Evolutionary conservation across 1,140 invertebrate species (phyloP).

Genomic region (Mercenaria mercenaria): DNA sequence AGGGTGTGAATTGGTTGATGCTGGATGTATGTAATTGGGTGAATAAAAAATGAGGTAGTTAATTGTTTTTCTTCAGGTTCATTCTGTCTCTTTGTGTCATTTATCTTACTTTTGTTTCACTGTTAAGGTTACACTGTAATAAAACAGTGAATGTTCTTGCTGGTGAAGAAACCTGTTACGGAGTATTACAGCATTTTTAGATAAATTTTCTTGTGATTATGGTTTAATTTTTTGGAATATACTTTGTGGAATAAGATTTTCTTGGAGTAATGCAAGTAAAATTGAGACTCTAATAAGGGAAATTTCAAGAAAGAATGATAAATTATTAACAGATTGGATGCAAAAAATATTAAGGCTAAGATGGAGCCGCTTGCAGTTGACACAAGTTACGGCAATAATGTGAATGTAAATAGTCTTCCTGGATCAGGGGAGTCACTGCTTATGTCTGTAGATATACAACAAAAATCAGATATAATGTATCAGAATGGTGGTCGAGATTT

Average conservation of each 20-base stretch:
- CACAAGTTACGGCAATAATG: slow-evolving; percentile 10
- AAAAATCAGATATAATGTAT: background rate
- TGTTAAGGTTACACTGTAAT: too few relatives aligned
- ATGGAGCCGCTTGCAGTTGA: slow-evolving; percentile 11
- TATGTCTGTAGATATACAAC: background rate
- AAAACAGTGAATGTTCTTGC: too few relatives aligned
- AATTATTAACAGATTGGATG: too few relatives aligned
- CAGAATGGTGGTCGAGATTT: background rate
- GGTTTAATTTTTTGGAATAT: too few relatives aligned
- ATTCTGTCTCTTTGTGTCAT: background rate
- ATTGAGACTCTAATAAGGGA: too few relatives aligned
- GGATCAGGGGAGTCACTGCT: background rate
- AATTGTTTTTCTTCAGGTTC: background rate
- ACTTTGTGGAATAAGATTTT: too few relatives aligned
- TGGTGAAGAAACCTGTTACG: too few relatives aligned
- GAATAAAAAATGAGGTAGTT: slow-evolving; percentile 25
- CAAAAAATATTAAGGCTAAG: background rate
- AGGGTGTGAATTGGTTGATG: slow-evolving; percentile 25
- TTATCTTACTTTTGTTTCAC: background rate
- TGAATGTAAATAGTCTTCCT: background rate
- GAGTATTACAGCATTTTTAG: too few relatives aligned
- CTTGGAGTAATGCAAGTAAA: too few relatives aligned
- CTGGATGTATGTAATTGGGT: slow-evolving; percentile 15
- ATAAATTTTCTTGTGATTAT: too few relatives aligned
- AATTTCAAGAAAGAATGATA: too few relatives aligned